These are phyloP conservation scores for Eupithecia insigniata DNA, from an alignment of 2,888 invertebrate genomes.

Conservation along the genomic window DNA sequence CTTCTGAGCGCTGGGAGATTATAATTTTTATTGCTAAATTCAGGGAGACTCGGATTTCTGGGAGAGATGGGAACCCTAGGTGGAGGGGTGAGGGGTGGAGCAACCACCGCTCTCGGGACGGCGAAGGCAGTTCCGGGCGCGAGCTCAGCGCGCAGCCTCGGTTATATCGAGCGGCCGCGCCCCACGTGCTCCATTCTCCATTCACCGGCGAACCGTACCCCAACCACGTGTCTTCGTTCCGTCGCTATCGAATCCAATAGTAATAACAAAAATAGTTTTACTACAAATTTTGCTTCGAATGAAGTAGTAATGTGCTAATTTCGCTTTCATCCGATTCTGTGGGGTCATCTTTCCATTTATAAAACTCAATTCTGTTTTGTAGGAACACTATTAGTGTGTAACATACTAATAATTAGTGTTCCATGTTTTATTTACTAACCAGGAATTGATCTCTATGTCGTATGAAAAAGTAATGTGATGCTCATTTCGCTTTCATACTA, in stretches of 20 bases:
- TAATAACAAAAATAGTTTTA: conserved; percentile 53
- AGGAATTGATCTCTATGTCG: conserved; percentile 1
- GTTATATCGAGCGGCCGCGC: conserved; percentile 74
- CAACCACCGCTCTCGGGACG: conserved; percentile 36
- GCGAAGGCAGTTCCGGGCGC: conserved; percentile 55
- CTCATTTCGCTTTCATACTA: neutral
- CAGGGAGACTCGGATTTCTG: too few species aligned
- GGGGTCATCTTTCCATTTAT: neutral
- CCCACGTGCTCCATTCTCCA: conserved; percentile 65
- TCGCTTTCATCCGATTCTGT: neutral
- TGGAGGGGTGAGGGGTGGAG: conserved; percentile 44
- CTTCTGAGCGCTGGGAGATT: too few species aligned
- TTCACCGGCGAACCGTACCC: conserved; percentile 60
- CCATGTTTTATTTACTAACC: too few species aligned
- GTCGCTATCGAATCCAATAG: conserved; percentile 39
- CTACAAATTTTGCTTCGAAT: neutral
- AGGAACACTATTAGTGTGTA: too few species aligned
- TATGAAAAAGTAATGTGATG: neutral
- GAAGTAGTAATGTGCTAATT: neutral
- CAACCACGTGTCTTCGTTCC: conserved; percentile 55
- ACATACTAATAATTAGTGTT: too few species aligned
- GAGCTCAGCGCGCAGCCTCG: conserved; percentile 74
- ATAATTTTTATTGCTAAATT: too few species aligned
- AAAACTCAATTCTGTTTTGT: neutral
- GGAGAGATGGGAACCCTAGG: too few species aligned